Evolutionary conservation across 37 sponge, comb jelly and placozoan species (phyloP).

Genomic region (Amphimedon queenslandica): DNA sequence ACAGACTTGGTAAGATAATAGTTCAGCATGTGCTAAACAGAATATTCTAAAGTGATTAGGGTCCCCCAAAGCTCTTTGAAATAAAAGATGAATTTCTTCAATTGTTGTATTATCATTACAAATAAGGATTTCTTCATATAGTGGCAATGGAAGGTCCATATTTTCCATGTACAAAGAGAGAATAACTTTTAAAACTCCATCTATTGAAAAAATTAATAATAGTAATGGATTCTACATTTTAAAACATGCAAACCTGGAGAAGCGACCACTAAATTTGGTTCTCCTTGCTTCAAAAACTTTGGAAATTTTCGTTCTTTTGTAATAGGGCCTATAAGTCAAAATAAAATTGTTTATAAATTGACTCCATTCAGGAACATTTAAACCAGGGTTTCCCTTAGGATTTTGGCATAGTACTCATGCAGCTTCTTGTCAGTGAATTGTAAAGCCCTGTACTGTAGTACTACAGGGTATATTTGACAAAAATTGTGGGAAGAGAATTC

Average conservation of each 20-base stretch:
- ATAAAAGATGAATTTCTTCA: constrained; percentile 57
- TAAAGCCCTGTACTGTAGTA: too few species aligned
- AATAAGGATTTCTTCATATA: constrained; percentile 45
- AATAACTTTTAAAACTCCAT: constrained; percentile 23
- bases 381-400: too few species aligned
- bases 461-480: too few species aligned
- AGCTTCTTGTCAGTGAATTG: too few species aligned
- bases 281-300: constrained; percentile 9
- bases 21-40: constrained; percentile 52
- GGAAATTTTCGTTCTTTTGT: neutral
- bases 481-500: too few species aligned
- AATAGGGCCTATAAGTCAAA: constrained; percentile 8
- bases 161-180: constrained; percentile 51
- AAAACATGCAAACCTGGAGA: constrained; percentile 30
- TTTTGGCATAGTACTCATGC: too few species aligned
- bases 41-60: constrained; percentile 53
- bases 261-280: constrained; percentile 17
- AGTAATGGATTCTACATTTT: too few species aligned
- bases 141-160: constrained; percentile 41
- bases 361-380: too few species aligned
- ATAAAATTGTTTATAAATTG: neutral
- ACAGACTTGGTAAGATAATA: constrained; percentile 44
- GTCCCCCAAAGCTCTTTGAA: constrained; percentile 53
- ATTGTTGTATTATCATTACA: constrained; percentile 46
- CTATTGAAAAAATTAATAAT: constrained; percentile 27